phyloP scores from a whole-genome alignment of 2,888 invertebrate genomes.

The Polymixis flavicincta region DNA sequence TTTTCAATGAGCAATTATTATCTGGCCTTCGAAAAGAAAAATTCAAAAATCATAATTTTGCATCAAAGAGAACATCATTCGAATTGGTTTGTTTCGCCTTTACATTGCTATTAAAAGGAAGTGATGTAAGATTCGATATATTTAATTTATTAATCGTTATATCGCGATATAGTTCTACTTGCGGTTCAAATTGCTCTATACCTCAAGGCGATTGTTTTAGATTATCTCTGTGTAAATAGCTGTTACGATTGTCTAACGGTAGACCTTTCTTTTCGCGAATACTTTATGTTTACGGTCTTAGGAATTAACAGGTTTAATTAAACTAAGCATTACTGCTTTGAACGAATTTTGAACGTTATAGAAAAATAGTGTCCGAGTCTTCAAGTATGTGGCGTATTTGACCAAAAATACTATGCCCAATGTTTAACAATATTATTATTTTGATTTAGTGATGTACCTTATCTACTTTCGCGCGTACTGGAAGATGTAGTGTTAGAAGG shows the following conservation, averaged over 20 bases:
- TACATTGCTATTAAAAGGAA: constrained; percentile 36
- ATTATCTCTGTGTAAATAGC: constrained; percentile 52
- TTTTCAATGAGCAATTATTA: background rate
- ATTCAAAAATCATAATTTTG: background rate
- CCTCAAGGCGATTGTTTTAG: constrained; percentile 49
- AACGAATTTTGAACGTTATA: background rate
- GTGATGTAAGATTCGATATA: constrained; percentile 38
- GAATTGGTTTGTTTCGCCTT: constrained; percentile 6
- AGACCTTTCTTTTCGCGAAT: constrained; percentile 28
- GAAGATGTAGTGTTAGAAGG: too few relatives aligned
- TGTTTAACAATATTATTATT: background rate
- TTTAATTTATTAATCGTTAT: constrained; percentile 49
- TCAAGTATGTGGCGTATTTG: background rate
- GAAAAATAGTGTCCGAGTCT: background rate
- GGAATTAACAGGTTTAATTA: constrained; percentile 9
- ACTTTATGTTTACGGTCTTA: constrained; percentile 10
- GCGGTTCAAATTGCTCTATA: constrained; percentile 48
- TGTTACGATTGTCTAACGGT: constrained; percentile 48
- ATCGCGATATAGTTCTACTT: constrained; percentile 47
- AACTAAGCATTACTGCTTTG: background rate
- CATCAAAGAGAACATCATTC: background rate
- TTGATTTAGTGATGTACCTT: background rate
- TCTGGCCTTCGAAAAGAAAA: background rate
- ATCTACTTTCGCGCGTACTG: too few relatives aligned
- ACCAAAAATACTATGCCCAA: background rate